These are phyloP conservation scores for Herpailurus yagouaroundi DNA, from an alignment of 2,113 vertebrate species.

Conservation along the genomic window DNA sequence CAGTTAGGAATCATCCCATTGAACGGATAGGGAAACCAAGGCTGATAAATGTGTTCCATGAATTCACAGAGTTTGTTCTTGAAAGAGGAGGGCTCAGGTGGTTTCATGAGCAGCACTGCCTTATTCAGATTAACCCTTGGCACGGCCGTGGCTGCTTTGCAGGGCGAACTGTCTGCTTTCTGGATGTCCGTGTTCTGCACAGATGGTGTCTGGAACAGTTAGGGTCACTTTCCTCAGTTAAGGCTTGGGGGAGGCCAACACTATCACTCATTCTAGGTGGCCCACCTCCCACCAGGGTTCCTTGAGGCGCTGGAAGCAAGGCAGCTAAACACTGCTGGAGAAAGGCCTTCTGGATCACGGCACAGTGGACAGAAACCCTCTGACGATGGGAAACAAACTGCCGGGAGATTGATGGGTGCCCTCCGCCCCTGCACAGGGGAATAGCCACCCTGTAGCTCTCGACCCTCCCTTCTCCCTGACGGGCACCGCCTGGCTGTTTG, in stretches of 20 bases:
- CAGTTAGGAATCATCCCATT: background rate
- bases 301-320: conserved; percentile 5
- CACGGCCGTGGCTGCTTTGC: background rate
- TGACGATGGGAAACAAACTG: background rate
- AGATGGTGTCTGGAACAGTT: conserved; percentile 2
- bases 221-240: background rate
- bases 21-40: background rate
- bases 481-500: background rate
- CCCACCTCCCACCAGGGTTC: conserved; percentile 40
- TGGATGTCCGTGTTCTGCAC: background rate
- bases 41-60: background rate
- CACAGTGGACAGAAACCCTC: background rate
- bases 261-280: conserved; percentile 14
- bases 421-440: background rate
- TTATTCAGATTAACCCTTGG: background rate
- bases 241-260: background rate
- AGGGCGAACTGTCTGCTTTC: background rate
- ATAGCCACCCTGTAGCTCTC: accelerated
- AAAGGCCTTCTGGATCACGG: background rate
- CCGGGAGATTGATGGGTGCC: background rate
- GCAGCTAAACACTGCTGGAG: background rate
- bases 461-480: background rate
- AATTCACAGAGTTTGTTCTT: background rate
- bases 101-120: background rate
- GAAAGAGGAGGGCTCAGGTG: background rate